Percentiles rank a stretch among this genome's conserved stretches.
Evolutionary conservation across 1,140 invertebrate species (phyloP).

Genomic region (Drosophila obscura): DNA sequence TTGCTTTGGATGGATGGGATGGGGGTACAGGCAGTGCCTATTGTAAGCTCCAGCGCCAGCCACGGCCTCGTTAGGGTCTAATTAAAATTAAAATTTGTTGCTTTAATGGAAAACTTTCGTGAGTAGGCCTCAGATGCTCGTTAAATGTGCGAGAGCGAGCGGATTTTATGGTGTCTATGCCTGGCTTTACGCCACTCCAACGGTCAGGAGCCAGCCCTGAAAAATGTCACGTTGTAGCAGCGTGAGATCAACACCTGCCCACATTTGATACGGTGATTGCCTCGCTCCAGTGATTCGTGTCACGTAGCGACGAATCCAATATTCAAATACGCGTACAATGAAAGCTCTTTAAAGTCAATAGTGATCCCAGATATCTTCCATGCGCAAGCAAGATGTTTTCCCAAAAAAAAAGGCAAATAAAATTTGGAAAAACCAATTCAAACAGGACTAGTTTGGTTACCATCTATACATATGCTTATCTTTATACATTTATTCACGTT

Average conservation of each 20-base stretch:
- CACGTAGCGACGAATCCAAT: slow-evolving; percentile 48
- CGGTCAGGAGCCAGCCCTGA: slow-evolving; percentile 34
- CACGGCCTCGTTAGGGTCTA: slow-evolving; percentile 71
- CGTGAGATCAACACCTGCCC: slow-evolving; percentile 61
- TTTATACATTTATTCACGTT: background rate
- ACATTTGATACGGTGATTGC: slow-evolving; percentile 24
- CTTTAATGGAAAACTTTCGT: slow-evolving; percentile 75
- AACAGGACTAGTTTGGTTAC: no score
- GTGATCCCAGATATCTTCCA: background rate
- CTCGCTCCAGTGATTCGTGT: slow-evolving; percentile 37
- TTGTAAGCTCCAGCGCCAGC: slow-evolving; percentile 24
- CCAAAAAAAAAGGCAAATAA: no score
- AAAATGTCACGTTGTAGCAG: slow-evolving; percentile 64
- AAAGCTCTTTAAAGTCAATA: no score
- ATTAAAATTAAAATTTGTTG: slow-evolving; percentile 79
- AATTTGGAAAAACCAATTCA: no score
- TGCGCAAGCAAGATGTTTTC: no score
- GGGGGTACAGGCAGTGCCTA: background rate
- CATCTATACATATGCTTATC: background rate
- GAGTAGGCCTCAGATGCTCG: slow-evolving; percentile 49
- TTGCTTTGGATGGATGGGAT: background rate
- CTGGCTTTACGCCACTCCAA: slow-evolving; percentile 3
- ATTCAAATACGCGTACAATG: slow-evolving; percentile 19
- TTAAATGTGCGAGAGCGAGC: slow-evolving; percentile 55
- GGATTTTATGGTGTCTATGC: slow-evolving; percentile 19